These are phyloP conservation scores for Micromesistius poutassou DNA, from an alignment of 2,797 vertebrate genomes.

Conservation along the genomic window DNA sequence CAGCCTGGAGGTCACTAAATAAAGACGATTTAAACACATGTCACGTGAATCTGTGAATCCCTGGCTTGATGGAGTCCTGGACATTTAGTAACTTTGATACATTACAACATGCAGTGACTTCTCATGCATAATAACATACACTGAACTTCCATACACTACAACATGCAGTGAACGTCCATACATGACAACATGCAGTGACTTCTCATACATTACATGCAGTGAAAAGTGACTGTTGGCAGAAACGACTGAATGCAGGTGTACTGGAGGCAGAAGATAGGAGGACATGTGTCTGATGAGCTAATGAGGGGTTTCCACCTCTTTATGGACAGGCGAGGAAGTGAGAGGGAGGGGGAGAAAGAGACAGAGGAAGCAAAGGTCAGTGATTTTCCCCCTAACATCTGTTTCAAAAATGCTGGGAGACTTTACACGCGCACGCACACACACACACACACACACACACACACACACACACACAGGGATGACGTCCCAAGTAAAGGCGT, in stretches of 20 bases:
- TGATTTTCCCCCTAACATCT: conserved; percentile 30
- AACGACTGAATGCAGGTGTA: not conserved
- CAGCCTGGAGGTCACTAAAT: not conserved
- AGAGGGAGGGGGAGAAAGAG: conserved; percentile 1
- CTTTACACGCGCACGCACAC: not conserved
- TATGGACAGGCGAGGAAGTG: not conserved
- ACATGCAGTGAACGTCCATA: too few species aligned
- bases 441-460: not conserved
- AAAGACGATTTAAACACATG: not conserved
- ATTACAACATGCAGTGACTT: too few species aligned
- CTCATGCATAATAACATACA: too few species aligned
- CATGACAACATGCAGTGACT: too few species aligned
- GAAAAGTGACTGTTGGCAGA: too few species aligned
- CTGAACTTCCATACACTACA: too few species aligned
- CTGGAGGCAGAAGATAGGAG: not conserved
- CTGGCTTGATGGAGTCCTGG: not conserved
- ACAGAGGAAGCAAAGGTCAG: not conserved
- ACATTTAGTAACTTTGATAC: not conserved
- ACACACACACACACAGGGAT: not conserved
- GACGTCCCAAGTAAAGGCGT: not conserved
- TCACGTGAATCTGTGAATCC: not conserved
- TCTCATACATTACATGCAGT: too few species aligned
- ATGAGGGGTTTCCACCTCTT: too few species aligned
- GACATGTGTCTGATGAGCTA: not conserved
- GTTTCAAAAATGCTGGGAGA: conserved; percentile 10